Conservation (phyloP, 1,140 invertebrate genomes). For the Drosophila dunni region DNA sequence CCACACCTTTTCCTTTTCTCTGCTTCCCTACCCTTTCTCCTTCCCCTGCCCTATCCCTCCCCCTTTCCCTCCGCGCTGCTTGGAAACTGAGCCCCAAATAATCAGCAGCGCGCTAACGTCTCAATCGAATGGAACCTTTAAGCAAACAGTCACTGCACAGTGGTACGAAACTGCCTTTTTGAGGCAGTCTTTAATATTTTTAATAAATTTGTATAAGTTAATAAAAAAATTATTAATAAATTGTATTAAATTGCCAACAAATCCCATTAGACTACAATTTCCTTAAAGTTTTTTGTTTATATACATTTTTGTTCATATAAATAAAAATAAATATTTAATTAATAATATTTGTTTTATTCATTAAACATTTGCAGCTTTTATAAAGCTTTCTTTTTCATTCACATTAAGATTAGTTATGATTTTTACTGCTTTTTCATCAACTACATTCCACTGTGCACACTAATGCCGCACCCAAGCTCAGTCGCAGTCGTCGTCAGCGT, state of each 20-base stretch:
- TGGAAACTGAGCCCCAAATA: conserved; percentile 73
- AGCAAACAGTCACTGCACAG: conserved; percentile 64
- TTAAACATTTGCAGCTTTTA: no score
- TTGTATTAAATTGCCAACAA: background rate
- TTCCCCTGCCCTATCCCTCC: conserved; percentile 13
- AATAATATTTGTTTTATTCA: no score
- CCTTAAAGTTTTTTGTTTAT: background rate
- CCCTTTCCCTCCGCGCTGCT: conserved; percentile 39
- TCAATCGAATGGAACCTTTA: conserved; percentile 67
- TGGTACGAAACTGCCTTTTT: conserved; percentile 18
- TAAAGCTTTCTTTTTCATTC: background rate
- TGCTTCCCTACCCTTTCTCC: background rate
- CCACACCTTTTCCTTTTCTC: conserved; percentile 1
- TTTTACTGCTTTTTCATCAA: background rate
- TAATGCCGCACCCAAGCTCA: conserved; percentile 29
- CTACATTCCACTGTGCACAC: conserved; percentile 46
- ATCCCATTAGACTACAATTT: background rate
- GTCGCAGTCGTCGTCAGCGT: background rate
- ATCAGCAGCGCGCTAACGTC: conserved; percentile 73
- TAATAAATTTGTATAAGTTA: background rate
- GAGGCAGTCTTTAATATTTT: background rate
- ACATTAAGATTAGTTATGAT: background rate
- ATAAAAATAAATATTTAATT: no score
- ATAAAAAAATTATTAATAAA: background rate
- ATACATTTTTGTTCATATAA: no score